phyloP scores from a whole-genome alignment of 2,797 vertebrate species.

The Esox masquinongy region DNA sequence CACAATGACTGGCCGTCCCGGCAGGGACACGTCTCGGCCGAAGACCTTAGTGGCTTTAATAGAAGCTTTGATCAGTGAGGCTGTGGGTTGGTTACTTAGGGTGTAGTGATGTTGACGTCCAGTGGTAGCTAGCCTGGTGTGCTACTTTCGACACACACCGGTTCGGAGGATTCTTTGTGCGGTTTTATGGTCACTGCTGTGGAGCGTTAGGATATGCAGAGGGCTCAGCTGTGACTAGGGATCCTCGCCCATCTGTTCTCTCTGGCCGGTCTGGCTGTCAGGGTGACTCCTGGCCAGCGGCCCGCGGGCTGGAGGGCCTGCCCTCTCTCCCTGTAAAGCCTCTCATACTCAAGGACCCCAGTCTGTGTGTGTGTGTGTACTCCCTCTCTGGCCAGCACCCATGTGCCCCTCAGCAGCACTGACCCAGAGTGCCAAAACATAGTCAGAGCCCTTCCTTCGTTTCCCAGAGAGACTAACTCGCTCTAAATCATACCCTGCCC shows the following conservation, averaged over 20 bases:
- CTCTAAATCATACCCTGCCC: conserved; percentile 13
- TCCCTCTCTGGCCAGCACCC: background rate
- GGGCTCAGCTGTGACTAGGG: background rate
- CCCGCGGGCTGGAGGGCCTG: conserved; percentile 20
- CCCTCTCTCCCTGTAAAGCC: conserved; percentile 23
- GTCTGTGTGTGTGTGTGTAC: background rate
- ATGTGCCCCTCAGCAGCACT: conserved; percentile 7
- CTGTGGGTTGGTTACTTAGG: background rate
- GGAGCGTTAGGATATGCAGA: background rate
- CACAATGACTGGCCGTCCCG: background rate
- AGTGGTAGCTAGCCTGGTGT: background rate
- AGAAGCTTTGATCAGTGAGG: conserved; percentile 31
- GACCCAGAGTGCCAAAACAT: conserved; percentile 21
- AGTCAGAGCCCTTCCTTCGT: conserved; percentile 13
- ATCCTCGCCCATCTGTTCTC: background rate
- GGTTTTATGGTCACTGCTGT: background rate
- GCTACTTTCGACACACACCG: conserved; percentile 13
- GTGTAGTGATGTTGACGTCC: background rate
- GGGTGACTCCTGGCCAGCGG: conserved; percentile 28
- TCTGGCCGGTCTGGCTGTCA: conserved; percentile 5
- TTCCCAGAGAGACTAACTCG: conserved; percentile 26
- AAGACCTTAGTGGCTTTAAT: background rate
- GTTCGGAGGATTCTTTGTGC: background rate
- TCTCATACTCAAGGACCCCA: conserved; percentile 11
- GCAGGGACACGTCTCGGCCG: background rate